A percentile compares a stretch with the other conserved stretches of the same genome.
Evolutionary conservation across 2,888 invertebrate genomes (phyloP).

Genomic region (Caenorhabditis japonica): DNA sequence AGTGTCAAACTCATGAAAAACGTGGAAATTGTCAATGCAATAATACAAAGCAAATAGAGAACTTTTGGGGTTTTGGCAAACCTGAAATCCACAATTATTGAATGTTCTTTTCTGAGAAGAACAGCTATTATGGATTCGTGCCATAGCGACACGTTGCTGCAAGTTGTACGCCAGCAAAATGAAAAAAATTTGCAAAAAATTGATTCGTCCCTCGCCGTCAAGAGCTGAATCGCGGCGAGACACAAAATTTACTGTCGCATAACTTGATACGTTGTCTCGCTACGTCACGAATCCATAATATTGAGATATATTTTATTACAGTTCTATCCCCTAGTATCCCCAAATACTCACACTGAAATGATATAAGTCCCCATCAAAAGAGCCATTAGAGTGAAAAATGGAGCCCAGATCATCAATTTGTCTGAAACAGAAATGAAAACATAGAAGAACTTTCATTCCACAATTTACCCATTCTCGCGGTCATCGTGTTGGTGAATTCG

Average conservation of each 20-base stretch:
- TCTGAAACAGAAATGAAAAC: conserved; percentile 2
- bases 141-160: too few relatives aligned
- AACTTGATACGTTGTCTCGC: too few relatives aligned
- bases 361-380: conserved; percentile 9
- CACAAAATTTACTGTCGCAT: too few relatives aligned
- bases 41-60: conserved; percentile 14
- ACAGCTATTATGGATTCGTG: not conserved
- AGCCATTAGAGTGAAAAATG: conserved; percentile 12
- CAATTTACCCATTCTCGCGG: conserved; percentile 22
- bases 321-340: too few relatives aligned
- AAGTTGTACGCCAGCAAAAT: too few relatives aligned
- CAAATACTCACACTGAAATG: conserved; percentile 3
- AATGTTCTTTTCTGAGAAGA: not conserved
- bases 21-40: conserved; percentile 16
- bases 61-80: conserved; percentile 1
- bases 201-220: too few relatives aligned
- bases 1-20: conserved; percentile 19
- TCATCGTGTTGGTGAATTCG: conserved; percentile 22
- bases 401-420: conserved; percentile 9
- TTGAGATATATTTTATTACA: too few relatives aligned
- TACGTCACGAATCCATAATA: too few relatives aligned
- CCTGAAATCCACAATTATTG: too few relatives aligned
- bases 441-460: too few relatives aligned
- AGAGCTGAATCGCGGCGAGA: too few relatives aligned
- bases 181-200: too few relatives aligned